Evolutionary conservation across 2,113 vertebrate genomes (phyloP).

Genomic region (Upupa epops): DNA sequence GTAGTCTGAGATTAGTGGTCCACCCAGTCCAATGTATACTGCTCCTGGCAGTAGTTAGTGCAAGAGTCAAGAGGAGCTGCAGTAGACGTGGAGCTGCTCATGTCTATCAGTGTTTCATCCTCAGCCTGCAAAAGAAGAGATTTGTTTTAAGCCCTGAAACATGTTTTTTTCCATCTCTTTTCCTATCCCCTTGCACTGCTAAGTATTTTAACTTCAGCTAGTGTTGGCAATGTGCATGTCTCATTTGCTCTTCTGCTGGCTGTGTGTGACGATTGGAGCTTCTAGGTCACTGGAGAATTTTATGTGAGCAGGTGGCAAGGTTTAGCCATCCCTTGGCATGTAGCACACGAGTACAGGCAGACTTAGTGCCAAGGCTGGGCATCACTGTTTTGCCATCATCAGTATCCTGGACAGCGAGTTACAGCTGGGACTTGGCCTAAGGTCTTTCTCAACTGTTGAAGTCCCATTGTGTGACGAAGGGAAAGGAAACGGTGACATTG

Average conservation of each 20-base stretch:
- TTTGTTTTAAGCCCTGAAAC: slow-evolving; percentile 5
- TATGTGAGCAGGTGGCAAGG: background rate
- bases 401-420: background rate
- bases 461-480: background rate
- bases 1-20: background rate
- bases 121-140: background rate
- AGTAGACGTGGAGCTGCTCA: background rate
- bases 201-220: background rate
- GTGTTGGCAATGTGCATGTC: background rate
- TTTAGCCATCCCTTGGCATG: background rate
- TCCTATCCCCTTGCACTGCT: background rate
- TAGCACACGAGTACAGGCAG: background rate
- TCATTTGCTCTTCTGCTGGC: background rate
- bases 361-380: background rate
- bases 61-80: background rate
- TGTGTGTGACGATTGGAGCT: background rate
- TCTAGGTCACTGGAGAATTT: background rate
- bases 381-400: background rate
- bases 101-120: background rate
- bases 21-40: background rate
- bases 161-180: background rate
- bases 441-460: background rate
- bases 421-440: background rate
- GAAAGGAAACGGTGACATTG: rapidly evolving
- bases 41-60: background rate